Percentiles rank a stretch among this genome's conserved stretches.
Conservation (phyloP, 2,113 vertebrate species). For the Zootoca vivipara region DNA sequence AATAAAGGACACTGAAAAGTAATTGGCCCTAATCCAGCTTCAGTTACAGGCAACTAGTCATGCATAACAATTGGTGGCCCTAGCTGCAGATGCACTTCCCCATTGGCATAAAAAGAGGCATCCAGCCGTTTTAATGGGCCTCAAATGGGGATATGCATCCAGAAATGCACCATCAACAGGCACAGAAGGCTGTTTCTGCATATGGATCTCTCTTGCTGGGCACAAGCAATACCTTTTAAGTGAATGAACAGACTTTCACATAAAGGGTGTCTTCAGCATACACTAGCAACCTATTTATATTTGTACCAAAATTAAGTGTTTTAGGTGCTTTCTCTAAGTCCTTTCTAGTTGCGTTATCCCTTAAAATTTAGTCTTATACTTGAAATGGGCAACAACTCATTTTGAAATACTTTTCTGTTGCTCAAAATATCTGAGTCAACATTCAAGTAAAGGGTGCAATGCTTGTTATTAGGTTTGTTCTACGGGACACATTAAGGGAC, state of each 20-base stretch:
- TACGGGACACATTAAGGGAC: slow-evolving; percentile 25
- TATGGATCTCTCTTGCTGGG: background rate
- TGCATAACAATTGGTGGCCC: background rate
- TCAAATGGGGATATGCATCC: background rate
- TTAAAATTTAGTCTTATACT: background rate
- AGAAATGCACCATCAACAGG: background rate
- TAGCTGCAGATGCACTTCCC: background rate
- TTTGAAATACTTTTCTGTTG: slow-evolving; percentile 58
- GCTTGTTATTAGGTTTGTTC: slow-evolving; percentile 39
- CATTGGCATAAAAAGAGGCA: background rate
- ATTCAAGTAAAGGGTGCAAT: slow-evolving; percentile 67
- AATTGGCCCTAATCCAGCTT: background rate
- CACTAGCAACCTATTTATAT: background rate
- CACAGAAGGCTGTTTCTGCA: background rate
- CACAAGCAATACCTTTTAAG: slow-evolving; percentile 55
- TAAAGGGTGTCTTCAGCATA: background rate
- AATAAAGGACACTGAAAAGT: slow-evolving; percentile 55
- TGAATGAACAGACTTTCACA: slow-evolving; percentile 62
- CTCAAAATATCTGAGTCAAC: slow-evolving; percentile 55
- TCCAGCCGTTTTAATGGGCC: background rate
- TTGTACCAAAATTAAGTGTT: slow-evolving; percentile 37
- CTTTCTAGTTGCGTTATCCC: slow-evolving; percentile 38
- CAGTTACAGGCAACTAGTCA: background rate
- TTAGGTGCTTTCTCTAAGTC: slow-evolving; percentile 50
- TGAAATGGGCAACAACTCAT: slow-evolving; percentile 65